phyloP scores from a whole-genome alignment of 2,888 invertebrate genomes.

The Beris morrisii region DNA sequence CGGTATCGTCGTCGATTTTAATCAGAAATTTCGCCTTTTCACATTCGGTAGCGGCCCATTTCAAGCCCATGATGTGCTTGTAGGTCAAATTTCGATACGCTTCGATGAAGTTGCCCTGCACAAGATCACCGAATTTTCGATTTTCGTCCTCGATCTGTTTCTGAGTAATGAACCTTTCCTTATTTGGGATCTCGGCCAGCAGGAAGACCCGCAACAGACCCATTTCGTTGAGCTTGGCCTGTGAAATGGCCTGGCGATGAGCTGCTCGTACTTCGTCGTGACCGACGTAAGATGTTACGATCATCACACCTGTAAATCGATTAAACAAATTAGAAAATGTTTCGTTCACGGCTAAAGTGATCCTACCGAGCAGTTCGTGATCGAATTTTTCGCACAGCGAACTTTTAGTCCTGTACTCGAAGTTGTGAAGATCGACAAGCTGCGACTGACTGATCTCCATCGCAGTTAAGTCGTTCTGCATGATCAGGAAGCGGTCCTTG shows the following conservation, averaged over 20 bases:
- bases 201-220: slow-evolving; percentile 70
- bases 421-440: slow-evolving; percentile 20
- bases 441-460: slow-evolving; percentile 16
- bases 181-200: slow-evolving; percentile 62
- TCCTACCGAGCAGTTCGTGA: slow-evolving; percentile 23
- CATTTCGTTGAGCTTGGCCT: slow-evolving; percentile 60
- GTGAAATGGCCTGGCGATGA: slow-evolving; percentile 68
- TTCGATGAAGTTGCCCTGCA: slow-evolving; percentile 77
- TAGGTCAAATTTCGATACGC: slow-evolving; percentile 79
- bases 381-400: slow-evolving; percentile 13
- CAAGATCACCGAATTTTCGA: slow-evolving; percentile 65
- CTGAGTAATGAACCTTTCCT: slow-evolving; percentile 61
- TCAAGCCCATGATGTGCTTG: slow-evolving; percentile 80
- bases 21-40: slow-evolving; percentile 64
- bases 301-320: slow-evolving; percentile 53
- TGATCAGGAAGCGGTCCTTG: slow-evolving; percentile 9
- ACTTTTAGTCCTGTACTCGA: slow-evolving; percentile 23
- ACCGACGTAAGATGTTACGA: slow-evolving; percentile 77
- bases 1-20: slow-evolving; percentile 82
- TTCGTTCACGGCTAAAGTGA: neutral
- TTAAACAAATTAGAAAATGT: neutral
- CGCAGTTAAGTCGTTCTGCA: slow-evolving; percentile 16
- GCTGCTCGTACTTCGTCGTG: slow-evolving; percentile 71
- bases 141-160: slow-evolving; percentile 65
- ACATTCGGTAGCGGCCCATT: slow-evolving; percentile 71